A percentile compares a stretch with the other conserved stretches of the same genome.
These are phyloP conservation scores for Phylloscopus collybita DNA, from an alignment of 2,797 vertebrate species.

Conservation along the genomic window DNA sequence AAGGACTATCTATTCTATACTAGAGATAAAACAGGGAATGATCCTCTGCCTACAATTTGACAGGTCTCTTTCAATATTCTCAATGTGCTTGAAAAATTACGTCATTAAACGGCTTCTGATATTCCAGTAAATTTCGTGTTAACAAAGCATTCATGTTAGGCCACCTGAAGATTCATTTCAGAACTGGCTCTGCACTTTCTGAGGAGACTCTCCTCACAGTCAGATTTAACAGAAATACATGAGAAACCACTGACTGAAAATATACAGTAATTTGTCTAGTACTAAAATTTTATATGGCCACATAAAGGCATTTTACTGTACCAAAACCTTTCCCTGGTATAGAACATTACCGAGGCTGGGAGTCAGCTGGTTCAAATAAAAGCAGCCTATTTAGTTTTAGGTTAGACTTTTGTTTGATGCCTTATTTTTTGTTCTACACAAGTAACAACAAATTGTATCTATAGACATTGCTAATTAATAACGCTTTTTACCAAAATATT, in stretches of 20 bases:
- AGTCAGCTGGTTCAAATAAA: slow-evolving; percentile 43
- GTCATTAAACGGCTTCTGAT: neutral
- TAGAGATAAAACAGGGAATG: neutral
- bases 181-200: neutral
- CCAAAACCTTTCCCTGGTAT: slow-evolving; percentile 23
- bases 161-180: slow-evolving; percentile 24
- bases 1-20: neutral
- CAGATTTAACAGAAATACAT: slow-evolving; percentile 1
- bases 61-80: neutral
- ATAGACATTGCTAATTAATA: neutral
- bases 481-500: neutral
- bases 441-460: neutral
- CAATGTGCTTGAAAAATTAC: neutral
- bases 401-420: neutral
- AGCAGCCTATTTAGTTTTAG: slow-evolving; percentile 20
- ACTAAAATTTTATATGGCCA: slow-evolving; percentile 41
- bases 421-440: neutral
- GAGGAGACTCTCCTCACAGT: neutral
- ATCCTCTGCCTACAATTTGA: neutral
- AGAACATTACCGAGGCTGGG: neutral
- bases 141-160: neutral
- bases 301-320: slow-evolving; percentile 31
- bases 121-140: neutral
- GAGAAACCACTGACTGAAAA: slow-evolving; percentile 22
- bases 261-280: slow-evolving; percentile 6